Conservation (phyloP, 2,797 vertebrate genomes). For the Platyrinchus mystaceus region DNA sequence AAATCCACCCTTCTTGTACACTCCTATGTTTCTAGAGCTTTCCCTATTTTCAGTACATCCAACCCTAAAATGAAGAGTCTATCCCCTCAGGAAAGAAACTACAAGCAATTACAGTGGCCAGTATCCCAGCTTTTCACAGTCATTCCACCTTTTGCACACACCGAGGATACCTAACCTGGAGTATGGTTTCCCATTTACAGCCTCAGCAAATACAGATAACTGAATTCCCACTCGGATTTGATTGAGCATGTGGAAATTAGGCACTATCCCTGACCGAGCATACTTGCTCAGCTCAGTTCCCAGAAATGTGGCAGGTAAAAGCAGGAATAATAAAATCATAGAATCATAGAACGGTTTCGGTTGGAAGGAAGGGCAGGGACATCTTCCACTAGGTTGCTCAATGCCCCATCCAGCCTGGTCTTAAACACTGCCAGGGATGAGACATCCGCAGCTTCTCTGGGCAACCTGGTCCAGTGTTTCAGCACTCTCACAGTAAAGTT, state of each 20-base stretch:
- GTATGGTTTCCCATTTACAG: background rate
- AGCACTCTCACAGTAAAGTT: background rate
- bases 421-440: background rate
- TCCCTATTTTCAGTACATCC: background rate
- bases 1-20: background rate
- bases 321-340: background rate
- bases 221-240: background rate
- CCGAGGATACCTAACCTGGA: too few relatives aligned
- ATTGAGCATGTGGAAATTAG: background rate
- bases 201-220: rapidly evolving
- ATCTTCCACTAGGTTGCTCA: background rate
- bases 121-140: too few relatives aligned
- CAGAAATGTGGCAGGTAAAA: rapidly evolving
- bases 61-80: background rate
- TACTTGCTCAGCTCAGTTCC: background rate
- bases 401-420: too few relatives aligned
- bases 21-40: background rate
- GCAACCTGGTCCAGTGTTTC: background rate
- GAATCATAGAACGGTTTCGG: background rate
- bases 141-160: background rate
- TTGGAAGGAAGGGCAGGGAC: background rate
- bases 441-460: background rate
- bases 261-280: background rate
- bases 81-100: background rate
- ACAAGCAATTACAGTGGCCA: too few relatives aligned